These are phyloP conservation scores for Talpa occidentalis DNA, from an alignment of 2,113 vertebrate species.

Conservation along the genomic window DNA sequence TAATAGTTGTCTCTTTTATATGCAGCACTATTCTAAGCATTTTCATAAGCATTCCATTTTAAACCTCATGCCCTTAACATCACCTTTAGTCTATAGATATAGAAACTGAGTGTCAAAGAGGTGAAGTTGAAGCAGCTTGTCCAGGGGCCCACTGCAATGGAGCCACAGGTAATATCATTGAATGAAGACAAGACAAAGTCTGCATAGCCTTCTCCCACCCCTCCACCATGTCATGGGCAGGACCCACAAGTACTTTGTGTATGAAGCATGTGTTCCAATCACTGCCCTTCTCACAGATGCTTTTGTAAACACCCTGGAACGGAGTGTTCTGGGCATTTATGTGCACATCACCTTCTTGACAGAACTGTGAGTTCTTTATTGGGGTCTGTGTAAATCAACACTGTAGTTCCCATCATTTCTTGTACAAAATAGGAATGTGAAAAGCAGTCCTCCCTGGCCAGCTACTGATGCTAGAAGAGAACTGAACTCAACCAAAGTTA, in stretches of 20 bases:
- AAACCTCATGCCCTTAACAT: neutral
- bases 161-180: neutral
- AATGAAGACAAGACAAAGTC: neutral
- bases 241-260: neutral
- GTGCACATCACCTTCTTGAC: neutral
- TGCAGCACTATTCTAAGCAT: neutral
- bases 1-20: neutral
- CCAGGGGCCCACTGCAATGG: neutral
- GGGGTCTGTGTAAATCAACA: neutral
- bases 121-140: neutral
- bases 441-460: neutral
- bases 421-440: neutral
- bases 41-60: neutral
- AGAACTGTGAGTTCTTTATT: neutral
- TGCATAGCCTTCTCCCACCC: too few species aligned
- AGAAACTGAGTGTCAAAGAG: neutral
- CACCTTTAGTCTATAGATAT: neutral
- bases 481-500: neutral
- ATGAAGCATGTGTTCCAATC: neutral
- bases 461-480: neutral
- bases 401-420: neutral
- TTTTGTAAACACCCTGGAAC: neutral
- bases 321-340: neutral
- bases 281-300: conserved; percentile 15
- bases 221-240: neutral